phyloP scores from a whole-genome alignment of 1,140 invertebrate genomes.

The Diachasma alloeum region DNA sequence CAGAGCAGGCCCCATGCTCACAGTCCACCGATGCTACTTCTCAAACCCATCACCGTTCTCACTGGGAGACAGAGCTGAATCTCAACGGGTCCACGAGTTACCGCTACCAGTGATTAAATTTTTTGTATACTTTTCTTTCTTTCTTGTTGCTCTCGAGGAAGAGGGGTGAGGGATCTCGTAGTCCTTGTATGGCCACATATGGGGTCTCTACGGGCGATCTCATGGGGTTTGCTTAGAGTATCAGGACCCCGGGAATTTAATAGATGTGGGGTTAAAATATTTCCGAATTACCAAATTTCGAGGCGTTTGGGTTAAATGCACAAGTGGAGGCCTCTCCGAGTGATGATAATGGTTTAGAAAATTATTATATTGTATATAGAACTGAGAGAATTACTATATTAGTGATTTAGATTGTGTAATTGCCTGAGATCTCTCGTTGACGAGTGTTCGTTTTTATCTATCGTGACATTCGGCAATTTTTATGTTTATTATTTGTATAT shows the following conservation, averaged over 20 bases:
- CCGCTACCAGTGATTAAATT: background rate
- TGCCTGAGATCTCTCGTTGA: conserved; percentile 18
- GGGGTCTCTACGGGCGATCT: background rate
- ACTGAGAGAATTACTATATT: conserved; percentile 12
- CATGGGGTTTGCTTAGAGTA: background rate
- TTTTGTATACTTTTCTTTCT: background rate
- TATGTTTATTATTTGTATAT: conserved; percentile 6
- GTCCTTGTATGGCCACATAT: background rate
- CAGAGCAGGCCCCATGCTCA: conserved; percentile 42
- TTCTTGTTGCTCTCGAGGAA: background rate
- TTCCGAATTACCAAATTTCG: conserved; percentile 10
- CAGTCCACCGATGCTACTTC: conserved; percentile 48
- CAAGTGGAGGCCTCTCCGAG: background rate
- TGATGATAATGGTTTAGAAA: conserved; percentile 10
- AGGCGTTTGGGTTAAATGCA: background rate
- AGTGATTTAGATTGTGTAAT: background rate
- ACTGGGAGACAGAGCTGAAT: conserved; percentile 60
- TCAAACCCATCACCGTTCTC: conserved; percentile 61
- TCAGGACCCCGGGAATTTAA: background rate
- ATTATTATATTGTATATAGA: conserved; percentile 24
- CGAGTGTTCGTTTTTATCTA: background rate
- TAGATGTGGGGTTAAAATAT: background rate
- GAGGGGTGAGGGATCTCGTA: background rate
- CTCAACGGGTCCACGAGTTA: background rate
- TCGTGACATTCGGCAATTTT: background rate